Conservation (phyloP, 1,140 invertebrate genomes). For the Tigriopus japonicus region DNA sequence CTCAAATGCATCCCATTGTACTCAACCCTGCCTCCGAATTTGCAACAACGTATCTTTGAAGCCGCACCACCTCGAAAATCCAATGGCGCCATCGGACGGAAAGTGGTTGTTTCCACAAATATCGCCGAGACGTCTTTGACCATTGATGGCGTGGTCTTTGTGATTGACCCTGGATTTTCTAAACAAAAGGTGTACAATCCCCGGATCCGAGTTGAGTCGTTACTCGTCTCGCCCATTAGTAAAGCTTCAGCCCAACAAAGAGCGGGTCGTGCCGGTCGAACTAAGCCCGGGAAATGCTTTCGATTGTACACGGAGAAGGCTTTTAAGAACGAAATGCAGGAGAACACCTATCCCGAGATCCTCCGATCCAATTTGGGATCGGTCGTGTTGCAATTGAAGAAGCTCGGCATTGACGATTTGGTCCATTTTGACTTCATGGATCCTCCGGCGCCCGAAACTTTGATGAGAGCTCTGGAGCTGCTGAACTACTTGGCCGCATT, state of each 20-base stretch:
- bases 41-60: constrained; percentile 96
- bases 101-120: constrained; percentile 88
- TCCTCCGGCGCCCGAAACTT: constrained; percentile 97
- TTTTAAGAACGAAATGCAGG: constrained; percentile 97
- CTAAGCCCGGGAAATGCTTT: constrained; percentile 93
- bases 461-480: constrained; percentile 96
- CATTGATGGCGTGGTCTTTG: constrained; percentile 99
- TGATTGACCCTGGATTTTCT: constrained; percentile 99
- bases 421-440: constrained; percentile 99
- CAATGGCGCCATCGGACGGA: constrained; percentile 72
- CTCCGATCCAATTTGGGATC: constrained; percentile 86
- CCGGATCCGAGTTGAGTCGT: constrained; percentile 85
- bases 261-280: constrained; percentile 89
- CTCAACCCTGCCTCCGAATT: constrained; percentile 88
- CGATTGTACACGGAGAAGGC: constrained; percentile 96
- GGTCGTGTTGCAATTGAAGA: constrained; percentile 94
- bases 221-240: constrained; percentile 93
- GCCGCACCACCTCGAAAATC: constrained; percentile 73
- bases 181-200: constrained; percentile 99
- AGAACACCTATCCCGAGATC: constrained; percentile 99
- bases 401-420: constrained; percentile 95
- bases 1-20: constrained; percentile 96
- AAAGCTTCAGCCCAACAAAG: constrained; percentile 98
- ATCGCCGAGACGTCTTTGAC: constrained; percentile 98
- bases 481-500: constrained; percentile 91